Base-by-base conservation (phyloP, 2,888 invertebrate genomes). In the Orthonychiurus folsomi region DNA sequence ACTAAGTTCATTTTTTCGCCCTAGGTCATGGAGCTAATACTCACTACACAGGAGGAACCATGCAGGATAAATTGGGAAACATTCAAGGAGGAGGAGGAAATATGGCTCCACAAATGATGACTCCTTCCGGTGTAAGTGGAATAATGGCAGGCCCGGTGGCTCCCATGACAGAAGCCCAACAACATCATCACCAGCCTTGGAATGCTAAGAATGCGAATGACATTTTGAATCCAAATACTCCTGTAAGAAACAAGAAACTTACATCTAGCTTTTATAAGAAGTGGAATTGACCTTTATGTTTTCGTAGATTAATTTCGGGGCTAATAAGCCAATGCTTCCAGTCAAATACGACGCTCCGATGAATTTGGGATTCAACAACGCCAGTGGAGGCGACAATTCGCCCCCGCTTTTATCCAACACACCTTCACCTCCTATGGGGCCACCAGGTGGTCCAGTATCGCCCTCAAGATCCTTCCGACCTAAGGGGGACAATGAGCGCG, bases 401-500 rank as follows among this genome's bases (percentile, higher is more conserved):
- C 70, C 69, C 15, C 69, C 70, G 23, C 47, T 68, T 55, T 48
- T 73, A 24, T 59, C 66, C 5, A 69, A 65, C 50, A 66, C 71
- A 24, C 70, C 70, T 21, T 70, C 71, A 24, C 69, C 72, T n/a
- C 69, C 70, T 48, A 67, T 71, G 67, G 71, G 70, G 21, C 69
- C 68, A 23, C 70, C 63, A 28, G 47, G 69, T 58, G 71, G 73
- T 15, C 74, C 74, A 12, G 63, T 66, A n/a, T 73, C 74, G 5
- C 74, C 74, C 23, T 66, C 73, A 15, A 73, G 71, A 56, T 67
- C 70, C 20, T 74, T 75, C 48, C 69, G 75, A 62, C 68, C 73
- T 26, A 76, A 75, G 64, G 72, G 73, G 52, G 74, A 73, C 59
- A 72, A 74, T 25, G 76, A 76, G 28, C 69, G 74, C 62, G 74